Evolutionary conservation across 30 jellyfish, hydroid and myxozoan species (phyloP), one percentile per base, ranked within the genome.

Genomic region (Mastigias papua): DNA sequence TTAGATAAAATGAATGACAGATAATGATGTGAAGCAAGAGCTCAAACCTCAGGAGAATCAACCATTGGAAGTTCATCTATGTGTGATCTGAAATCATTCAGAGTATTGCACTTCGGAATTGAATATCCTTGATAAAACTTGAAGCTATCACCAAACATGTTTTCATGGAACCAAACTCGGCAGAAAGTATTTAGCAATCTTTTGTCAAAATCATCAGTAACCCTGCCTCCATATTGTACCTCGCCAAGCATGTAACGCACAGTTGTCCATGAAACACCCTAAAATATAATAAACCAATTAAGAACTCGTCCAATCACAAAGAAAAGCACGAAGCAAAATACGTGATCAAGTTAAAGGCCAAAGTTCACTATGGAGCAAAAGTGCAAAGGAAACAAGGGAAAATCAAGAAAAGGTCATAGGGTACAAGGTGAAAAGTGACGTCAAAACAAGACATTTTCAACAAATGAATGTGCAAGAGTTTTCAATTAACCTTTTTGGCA

Each of bases 211-310:
- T 86, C 96, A 76, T 92, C 98, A 3, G 98, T 92, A 37, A 92
- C 98, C 13, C 98, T 90, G 19, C 98, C 98, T 19, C 98, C 98
- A 69, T 92, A 92, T 46, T 92, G 96, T 1, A 92, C 98, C 73
- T 92, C 98, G 32, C 98, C 96, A 1, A 92, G 93, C 98, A 92
- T 92, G 84, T 92, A 92, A 23, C 98, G 87, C 58, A 92, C 91
- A 21, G 98, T 92, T 30, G 93, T 79, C 98, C 98, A 92, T 35
- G 98, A 92, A 80, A 92, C 98, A 50, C 96, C 96, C 98, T 91
- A 34, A 67, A 81, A 69, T 7, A 4, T 0, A 66, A 54, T 19
- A 42, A 42, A 42, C 13, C 13, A 42, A 4, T 42, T 4, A 42
- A 15, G 54, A 21, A 49, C 21, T 25, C 2, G 48, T 17, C 21